phyloP scores from a whole-genome alignment of 1,140 invertebrate genomes.

The Heliconius hewitsoni region DNA sequence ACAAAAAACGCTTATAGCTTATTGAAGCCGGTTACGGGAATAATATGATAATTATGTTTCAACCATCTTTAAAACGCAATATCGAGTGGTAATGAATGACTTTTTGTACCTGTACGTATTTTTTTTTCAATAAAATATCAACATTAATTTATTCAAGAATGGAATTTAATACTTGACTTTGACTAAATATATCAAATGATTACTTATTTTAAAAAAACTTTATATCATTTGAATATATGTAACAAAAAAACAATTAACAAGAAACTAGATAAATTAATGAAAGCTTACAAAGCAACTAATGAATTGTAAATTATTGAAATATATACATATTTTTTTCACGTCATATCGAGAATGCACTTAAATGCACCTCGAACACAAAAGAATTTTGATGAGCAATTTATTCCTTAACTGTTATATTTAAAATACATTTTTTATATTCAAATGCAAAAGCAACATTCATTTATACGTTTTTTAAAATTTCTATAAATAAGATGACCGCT shows the following conservation, averaged over 20 bases:
- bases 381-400: not conserved
- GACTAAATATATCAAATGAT: not conserved
- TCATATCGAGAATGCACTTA: not conserved
- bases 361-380: constrained; percentile 3
- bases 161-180: not conserved
- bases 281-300: no score
- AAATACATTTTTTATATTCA: not conserved
- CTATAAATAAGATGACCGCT: not conserved
- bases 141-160: not conserved
- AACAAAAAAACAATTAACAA: no score
- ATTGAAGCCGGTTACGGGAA: not conserved
- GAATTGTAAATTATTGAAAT: not conserved
- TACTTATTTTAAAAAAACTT: not conserved
- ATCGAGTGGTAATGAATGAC: constrained; percentile 23
- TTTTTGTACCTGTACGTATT: not conserved
- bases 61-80: constrained; percentile 11
- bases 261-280: no score
- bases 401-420: not conserved
- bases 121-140: not conserved
- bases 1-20: not conserved
- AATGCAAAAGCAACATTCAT: not conserved
- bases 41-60: not conserved
- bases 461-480: no score
- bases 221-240: no score
- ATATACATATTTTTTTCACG: not conserved